Conservation (phyloP, 2,113 vertebrate species). For the Diadophis punctatus region DNA sequence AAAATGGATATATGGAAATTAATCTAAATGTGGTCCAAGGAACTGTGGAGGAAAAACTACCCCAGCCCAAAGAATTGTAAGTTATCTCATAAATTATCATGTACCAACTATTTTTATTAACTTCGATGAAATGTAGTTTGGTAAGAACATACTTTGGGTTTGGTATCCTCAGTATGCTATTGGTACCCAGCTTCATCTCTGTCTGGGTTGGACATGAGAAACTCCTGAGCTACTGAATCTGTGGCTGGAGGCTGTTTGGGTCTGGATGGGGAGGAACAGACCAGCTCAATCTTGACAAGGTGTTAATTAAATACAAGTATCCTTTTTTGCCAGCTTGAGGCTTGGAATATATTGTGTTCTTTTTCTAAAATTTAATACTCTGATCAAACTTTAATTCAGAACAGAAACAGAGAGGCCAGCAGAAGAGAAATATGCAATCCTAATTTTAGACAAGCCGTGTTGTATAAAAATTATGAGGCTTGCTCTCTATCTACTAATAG, state of each 20-base stretch:
- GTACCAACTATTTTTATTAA: neutral
- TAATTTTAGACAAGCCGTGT: neutral
- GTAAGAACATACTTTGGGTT: neutral
- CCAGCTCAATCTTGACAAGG: neutral
- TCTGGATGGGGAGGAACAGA: neutral
- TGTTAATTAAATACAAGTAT: neutral
- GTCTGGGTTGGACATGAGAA: neutral
- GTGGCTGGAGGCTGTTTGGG: neutral
- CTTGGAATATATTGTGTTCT: neutral
- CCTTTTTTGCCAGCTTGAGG: neutral
- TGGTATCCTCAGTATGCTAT: neutral
- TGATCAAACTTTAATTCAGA: conserved; percentile 42
- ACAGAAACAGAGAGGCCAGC: conserved; percentile 57
- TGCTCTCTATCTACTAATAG: neutral
- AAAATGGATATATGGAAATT: conserved; percentile 65
- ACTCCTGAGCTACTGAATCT: neutral
- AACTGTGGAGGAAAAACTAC: conserved; percentile 60
- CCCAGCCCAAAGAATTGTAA: conserved; percentile 69
- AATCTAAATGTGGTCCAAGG: conserved; percentile 60
- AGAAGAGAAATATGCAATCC: conserved; percentile 64
- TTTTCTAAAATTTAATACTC: neutral
- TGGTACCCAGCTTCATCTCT: neutral
- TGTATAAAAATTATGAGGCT: neutral
- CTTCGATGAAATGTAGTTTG: neutral
- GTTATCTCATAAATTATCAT: conserved; percentile 36